Conservation (phyloP, 2,113 vertebrate genomes). For the Ovibos moschatus region DNA sequence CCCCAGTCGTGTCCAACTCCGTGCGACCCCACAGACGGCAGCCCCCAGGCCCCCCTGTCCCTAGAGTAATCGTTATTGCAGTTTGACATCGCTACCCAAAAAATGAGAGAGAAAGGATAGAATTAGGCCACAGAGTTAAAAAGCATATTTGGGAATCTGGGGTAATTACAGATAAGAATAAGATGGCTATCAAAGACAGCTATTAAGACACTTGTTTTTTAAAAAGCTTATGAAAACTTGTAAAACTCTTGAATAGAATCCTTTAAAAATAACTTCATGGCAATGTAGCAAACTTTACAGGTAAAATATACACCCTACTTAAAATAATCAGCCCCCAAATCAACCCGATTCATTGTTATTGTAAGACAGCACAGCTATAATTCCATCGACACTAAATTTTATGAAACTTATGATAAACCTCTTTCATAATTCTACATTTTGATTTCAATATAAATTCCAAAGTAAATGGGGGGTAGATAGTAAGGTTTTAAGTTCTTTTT, state of each 20-base stretch:
- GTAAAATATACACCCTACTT: background rate
- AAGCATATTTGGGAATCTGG: background rate
- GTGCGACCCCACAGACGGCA: too few species aligned
- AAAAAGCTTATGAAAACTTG: background rate
- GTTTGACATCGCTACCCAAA: background rate
- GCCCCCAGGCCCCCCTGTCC: too few species aligned
- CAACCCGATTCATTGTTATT: background rate
- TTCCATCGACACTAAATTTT: background rate
- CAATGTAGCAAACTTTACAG: background rate
- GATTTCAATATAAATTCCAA: slow-evolving; percentile 5
- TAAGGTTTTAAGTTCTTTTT: background rate
- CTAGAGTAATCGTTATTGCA: background rate
- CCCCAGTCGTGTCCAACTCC: too few species aligned
- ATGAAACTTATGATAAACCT: background rate
- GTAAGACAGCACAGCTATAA: background rate
- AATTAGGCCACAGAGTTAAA: background rate
- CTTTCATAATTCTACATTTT: slow-evolving; percentile 16
- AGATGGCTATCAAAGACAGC: background rate
- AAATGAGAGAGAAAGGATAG: background rate
- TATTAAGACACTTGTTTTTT: background rate
- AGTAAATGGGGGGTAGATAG: background rate
- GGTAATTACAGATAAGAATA: background rate
- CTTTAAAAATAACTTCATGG: background rate
- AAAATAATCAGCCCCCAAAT: background rate
- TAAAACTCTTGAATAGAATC: background rate